Evolutionary conservation across 1,140 invertebrate species (phyloP), one percentile per base, ranked within the genome.

Genomic region (Sarcophaga peregrina): DNA sequence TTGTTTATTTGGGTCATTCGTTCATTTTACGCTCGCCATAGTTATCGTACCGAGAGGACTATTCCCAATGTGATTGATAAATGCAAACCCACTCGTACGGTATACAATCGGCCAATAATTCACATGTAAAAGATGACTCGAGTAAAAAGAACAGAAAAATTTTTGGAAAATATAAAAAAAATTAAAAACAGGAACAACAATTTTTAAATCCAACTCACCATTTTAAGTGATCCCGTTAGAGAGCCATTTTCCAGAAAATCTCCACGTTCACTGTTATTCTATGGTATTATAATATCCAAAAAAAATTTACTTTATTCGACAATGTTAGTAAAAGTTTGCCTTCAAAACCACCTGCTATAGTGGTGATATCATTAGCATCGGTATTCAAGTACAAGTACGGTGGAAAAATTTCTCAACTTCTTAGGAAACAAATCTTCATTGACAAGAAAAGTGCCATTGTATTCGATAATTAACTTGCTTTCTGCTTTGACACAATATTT

Each of bases 381-480:
- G 11, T 46, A 5, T n/a, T n/a, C 0, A 89, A 75, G 20, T 68
- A 50, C 6, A 88, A 15, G 25, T 86, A 89, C 1, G 88, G 88
- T 3, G 88, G 86, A 85, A 5, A 89, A 86, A 62, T 89, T 89
- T 8, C 45, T 10, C 25, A 89, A 74, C 37, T 89, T 89, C 2
- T 85, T 82, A 0, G 88, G 88, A 73, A 88, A 89, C 0, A 89
- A 47, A 0, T 82, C 83, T 15, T 84, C 20, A 11, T 83, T n/a
- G 6, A 82, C 52, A 11, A 89, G 48, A 0, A 17, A 68, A 17
- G 58, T 68, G 6, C 58, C 58, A 78, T 78, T 78, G 6, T 20
- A 78, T 50, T 17, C 47, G 25, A 17, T 78, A 9, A 78, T 47
- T n/a, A 47, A 50, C 9, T 17, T 20, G 10, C 17, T 17, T 47